phyloP scores from a whole-genome alignment of 2,797 vertebrate genomes.

The Scleropages formosus region DNA sequence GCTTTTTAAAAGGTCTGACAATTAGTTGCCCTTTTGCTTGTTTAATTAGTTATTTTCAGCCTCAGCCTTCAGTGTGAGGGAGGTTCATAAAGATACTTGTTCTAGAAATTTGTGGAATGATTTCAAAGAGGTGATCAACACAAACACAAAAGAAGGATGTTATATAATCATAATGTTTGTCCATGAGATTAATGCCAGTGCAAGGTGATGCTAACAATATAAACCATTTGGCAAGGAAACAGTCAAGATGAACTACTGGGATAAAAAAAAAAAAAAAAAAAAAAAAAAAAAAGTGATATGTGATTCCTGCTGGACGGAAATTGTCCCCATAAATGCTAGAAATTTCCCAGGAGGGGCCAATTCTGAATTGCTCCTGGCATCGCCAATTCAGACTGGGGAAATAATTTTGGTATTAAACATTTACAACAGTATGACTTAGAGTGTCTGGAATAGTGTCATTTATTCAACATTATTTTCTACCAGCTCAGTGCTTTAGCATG shows the following conservation, averaged over 20 bases:
- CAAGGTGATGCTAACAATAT: not conserved
- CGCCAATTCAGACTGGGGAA: constrained; percentile 11
- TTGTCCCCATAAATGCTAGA: not conserved
- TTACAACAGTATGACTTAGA: constrained; percentile 21
- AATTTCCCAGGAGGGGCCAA: constrained; percentile 16
- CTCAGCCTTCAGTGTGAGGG: not conserved
- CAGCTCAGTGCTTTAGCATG: not conserved
- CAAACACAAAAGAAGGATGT: not conserved
- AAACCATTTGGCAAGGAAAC: not conserved
- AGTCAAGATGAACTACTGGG: not conserved
- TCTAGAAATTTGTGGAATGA: too few relatives aligned
- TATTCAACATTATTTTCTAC: not conserved
- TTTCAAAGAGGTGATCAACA: not conserved
- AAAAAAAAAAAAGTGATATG: not conserved
- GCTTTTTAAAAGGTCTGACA: not conserved
- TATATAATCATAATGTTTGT: not conserved
- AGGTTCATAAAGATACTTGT: not conserved
- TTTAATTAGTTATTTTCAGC: not conserved
- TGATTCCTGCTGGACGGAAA: not conserved
- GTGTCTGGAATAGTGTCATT: not conserved
- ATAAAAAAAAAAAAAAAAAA: too few relatives aligned
- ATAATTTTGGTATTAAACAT: constrained; percentile 30
- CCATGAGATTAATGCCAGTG: not conserved
- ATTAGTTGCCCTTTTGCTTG: not conserved
- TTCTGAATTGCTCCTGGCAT: constrained; percentile 1